Base-by-base conservation (phyloP, 23 tunicate genomes). In the Trididemnum miniatum region DNA sequence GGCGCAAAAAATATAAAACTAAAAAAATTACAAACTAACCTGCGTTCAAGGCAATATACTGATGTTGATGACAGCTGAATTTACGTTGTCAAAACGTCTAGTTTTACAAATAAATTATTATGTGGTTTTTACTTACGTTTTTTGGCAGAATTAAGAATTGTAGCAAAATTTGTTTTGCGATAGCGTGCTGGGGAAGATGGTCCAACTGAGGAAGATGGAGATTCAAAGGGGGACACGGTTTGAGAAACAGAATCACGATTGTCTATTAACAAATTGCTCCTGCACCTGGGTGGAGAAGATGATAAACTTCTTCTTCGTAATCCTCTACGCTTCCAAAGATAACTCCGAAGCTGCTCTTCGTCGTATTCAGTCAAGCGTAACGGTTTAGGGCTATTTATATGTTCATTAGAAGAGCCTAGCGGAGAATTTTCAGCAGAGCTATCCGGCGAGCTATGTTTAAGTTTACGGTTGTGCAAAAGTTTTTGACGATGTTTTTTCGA, bases 171-270 rank as follows among this genome's bases (percentile, higher is more conserved):
- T 18, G 84, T 79, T 49, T 71, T 51, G 27, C 74, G 84, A 51
- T 86, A 86, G 22, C 90, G 82, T 12, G 44, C 71, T 28, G 90
- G 84, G 12, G 90, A 86, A 3, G 80, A 20, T n/a, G 77, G 59
- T 20, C 79, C 79, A 1, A 30, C 39, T 31, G 84, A 79, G 23
- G 79, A 26, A n/a, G 90, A 82, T 2, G 90, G 84, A 24, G 84
- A 86, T 9, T 44, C 31, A 35, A 35, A 31, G 4, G 90, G 90
- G 5, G 84, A 74, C 7, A 51, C 15, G 20, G 54, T 5, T 31
- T 71, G 84, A 24, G 90, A 86, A 0, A 51, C 36, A 25, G 31
- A 34, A 0, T 59, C 30, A 31, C 25, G 54, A 34, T 12, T 34
- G 20, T 18, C 59, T 33, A 12, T 39, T 25, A 0, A 1, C 1